phyloP scores from a whole-genome alignment of 2,888 invertebrate genomes.

The Dicycla oo region DNA sequence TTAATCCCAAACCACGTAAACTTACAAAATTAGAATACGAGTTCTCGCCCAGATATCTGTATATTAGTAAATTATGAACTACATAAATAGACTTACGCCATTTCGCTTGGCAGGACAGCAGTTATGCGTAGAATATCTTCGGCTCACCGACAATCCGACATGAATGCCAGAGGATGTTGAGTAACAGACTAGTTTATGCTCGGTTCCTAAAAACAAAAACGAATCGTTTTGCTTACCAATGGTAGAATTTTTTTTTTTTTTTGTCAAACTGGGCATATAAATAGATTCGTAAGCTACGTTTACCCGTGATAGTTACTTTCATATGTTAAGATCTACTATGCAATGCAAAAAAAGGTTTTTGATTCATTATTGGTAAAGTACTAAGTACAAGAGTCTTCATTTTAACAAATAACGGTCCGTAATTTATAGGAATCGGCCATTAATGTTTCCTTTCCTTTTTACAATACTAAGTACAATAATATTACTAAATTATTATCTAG shows the following conservation, averaged over 20 bases:
- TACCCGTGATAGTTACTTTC: too few species aligned
- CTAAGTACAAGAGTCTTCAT: too few species aligned
- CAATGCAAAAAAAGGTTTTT: too few species aligned
- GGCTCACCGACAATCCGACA: not conserved
- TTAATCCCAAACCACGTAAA: not conserved
- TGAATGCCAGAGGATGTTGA: conserved; percentile 35
- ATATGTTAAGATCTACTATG: too few species aligned
- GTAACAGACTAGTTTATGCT: conserved; percentile 22
- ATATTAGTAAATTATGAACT: not conserved
- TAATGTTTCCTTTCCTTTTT: conserved; percentile 35
- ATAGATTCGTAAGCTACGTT: too few species aligned
- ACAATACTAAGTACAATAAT: conserved; percentile 22
- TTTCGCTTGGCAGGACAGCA: not conserved
- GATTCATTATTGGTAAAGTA: too few species aligned
- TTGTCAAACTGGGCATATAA: too few species aligned
- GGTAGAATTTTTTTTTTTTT: too few species aligned
- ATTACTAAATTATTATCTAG: conserved; percentile 7
- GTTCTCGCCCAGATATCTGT: not conserved
- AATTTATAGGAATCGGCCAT: too few species aligned
- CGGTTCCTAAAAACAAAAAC: too few species aligned
- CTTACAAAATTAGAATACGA: not conserved
- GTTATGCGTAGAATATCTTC: conserved; percentile 16
- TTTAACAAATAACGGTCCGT: too few species aligned
- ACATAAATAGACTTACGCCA: not conserved
- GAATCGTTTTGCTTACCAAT: too few species aligned